Conservation (phyloP, 2,113 vertebrate genomes). For the Chunga burmeisteri region DNA sequence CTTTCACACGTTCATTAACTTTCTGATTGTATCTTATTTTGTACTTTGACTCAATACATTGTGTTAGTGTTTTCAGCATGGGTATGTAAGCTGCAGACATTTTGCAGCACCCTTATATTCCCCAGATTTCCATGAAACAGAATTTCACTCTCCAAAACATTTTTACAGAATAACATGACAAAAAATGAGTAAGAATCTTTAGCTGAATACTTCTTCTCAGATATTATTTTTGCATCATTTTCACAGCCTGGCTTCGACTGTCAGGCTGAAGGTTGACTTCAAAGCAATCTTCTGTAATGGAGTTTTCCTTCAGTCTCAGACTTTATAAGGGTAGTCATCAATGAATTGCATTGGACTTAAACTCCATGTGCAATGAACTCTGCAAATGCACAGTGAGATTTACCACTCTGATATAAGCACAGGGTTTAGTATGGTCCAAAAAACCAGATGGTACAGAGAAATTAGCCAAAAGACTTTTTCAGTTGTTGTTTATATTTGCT, state of each 20-base stretch:
- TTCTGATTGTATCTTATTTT: neutral
- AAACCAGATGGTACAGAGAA: neutral
- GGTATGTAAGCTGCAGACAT: neutral
- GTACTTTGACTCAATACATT: neutral
- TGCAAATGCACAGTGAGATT: neutral
- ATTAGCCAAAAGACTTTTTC: neutral
- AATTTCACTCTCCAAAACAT: neutral
- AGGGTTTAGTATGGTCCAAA: neutral
- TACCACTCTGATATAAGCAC: neutral
- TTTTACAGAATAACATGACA: neutral
- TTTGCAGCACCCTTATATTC: neutral
- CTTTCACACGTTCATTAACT: neutral
- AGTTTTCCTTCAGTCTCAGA: neutral
- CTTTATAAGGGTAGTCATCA: neutral
- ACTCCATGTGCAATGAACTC: neutral
- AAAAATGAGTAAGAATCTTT: neutral
- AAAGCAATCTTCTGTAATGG: neutral
- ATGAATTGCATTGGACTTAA: neutral
- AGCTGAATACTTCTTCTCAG: neutral
- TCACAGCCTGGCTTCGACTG: neutral
- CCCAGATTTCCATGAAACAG: neutral
- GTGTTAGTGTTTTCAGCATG: neutral
- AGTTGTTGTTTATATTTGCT: neutral
- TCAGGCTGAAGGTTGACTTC: neutral
- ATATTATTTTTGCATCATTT: neutral